A percentile compares a stretch with the other conserved stretches of the same genome.
These are phyloP conservation scores for Melikaiella ostensackeni DNA, from an alignment of 2,888 invertebrate genomes.

Conservation along the genomic window DNA sequence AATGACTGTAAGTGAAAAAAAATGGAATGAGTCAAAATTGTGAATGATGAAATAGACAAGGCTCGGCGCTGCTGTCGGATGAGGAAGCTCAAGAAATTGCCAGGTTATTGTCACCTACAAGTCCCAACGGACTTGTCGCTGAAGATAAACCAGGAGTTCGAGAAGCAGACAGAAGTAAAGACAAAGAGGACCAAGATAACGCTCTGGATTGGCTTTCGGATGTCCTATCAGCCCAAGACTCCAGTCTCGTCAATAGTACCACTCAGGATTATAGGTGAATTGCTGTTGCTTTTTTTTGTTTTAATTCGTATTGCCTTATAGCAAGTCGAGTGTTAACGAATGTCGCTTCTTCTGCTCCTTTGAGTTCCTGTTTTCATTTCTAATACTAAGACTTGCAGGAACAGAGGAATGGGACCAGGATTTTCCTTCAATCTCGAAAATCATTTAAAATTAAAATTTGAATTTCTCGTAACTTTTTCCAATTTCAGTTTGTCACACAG, in stretches of 20 bases:
- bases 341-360: constrained; percentile 12
- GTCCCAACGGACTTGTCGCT: constrained; percentile 53
- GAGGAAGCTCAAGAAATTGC: constrained; percentile 95
- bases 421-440: not conserved
- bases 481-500: constrained; percentile 71
- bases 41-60: constrained; percentile 81
- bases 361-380: not conserved
- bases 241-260: constrained; percentile 73
- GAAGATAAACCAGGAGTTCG: constrained; percentile 60
- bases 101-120: constrained; percentile 84
- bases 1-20: constrained; percentile 39
- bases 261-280: constrained; percentile 75
- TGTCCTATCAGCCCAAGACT: constrained; percentile 80
- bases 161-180: constrained; percentile 67
- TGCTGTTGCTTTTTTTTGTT: constrained; percentile 54
- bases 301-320: constrained; percentile 52
- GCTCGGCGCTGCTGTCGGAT: constrained; percentile 87
- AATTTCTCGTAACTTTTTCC: constrained; percentile 41
- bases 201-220: constrained; percentile 80
- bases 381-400: not conserved
- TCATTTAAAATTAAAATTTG: not conserved
- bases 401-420: constrained; percentile 15
- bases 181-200: constrained; percentile 77
- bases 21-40: constrained; percentile 51
- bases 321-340: not conserved